phyloP scores from a whole-genome alignment of 2,113 vertebrate genomes.

The Chamaea fasciata region DNA sequence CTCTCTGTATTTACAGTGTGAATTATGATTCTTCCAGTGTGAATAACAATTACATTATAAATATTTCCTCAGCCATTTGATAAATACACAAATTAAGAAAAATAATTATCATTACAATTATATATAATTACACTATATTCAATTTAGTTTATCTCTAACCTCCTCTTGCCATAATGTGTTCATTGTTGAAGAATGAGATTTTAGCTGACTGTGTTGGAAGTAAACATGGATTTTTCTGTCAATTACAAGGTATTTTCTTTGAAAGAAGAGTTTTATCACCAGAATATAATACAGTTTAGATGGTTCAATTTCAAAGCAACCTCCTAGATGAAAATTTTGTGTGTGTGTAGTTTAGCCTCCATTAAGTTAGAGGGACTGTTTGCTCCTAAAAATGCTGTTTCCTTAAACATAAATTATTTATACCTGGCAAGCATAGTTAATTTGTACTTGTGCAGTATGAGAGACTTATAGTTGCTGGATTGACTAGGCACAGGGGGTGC shows the following conservation, averaged over 20 bases:
- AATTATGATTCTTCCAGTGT: conserved; percentile 22
- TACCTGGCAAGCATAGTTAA: background rate
- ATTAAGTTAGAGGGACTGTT: background rate
- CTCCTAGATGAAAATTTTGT: background rate
- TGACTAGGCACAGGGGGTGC: background rate
- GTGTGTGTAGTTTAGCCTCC: background rate
- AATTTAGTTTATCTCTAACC: conserved; percentile 43
- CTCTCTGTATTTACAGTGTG: conserved; percentile 29
- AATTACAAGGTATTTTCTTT: background rate
- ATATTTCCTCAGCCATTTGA: conserved; percentile 48
- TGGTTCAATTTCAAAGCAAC: background rate
- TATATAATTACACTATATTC: conserved; percentile 40
- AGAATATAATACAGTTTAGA: background rate
- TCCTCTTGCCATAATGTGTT: background rate
- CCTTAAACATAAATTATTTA: background rate
- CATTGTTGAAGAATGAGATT: conserved; percentile 6
- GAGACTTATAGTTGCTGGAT: background rate
- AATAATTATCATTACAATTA: conserved; percentile 54
- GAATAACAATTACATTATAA: conserved; percentile 53
- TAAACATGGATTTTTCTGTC: conserved; percentile 20
- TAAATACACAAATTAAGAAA: conserved; percentile 52
- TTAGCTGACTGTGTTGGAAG: background rate
- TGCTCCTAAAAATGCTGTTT: background rate
- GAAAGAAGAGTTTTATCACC: background rate
- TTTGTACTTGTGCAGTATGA: background rate